A percentile compares a stretch with the other conserved stretches of the same genome.
These are phyloP conservation scores for Tokudaia muenninki DNA, from an alignment of 2,797 vertebrate species.

Conservation along the genomic window DNA sequence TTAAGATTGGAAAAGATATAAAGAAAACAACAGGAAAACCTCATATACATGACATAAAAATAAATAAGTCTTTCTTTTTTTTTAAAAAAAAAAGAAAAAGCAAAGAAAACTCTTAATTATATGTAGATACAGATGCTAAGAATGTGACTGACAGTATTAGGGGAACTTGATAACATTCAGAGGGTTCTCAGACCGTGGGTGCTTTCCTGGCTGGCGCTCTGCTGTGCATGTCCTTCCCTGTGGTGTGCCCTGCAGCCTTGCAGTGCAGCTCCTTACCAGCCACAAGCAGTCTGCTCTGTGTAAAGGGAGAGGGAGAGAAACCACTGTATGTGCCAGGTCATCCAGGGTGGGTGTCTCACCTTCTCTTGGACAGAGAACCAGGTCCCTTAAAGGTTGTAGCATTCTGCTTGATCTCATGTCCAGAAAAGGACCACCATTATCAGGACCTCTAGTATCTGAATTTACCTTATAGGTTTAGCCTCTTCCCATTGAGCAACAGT, in stretches of 20 bases:
- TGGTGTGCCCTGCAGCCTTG: neutral
- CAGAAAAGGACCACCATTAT: neutral
- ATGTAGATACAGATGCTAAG: neutral
- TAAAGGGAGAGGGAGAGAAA: neutral
- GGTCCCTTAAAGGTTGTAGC: neutral
- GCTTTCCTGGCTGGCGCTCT: neutral
- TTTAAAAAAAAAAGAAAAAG: neutral
- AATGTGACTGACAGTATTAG: neutral
- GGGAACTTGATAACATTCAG: neutral
- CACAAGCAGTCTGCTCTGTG: neutral
- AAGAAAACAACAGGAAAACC: slow-evolving; percentile 7
- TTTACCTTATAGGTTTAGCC: neutral
- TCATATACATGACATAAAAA: neutral
- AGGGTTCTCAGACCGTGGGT: neutral
- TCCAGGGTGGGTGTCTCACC: too few species aligned
- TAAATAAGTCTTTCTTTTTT: neutral
- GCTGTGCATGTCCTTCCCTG: neutral
- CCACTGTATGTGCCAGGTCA: too few species aligned
- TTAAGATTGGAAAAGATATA: slow-evolving; percentile 4
- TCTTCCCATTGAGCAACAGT: neutral
- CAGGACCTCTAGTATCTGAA: neutral
- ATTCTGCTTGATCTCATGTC: neutral
- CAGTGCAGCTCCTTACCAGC: too few species aligned
- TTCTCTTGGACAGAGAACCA: neutral
- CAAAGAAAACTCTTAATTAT: neutral